Evolutionary conservation across 2,113 vertebrate species (phyloP).

Genomic region (Mola mola): DNA sequence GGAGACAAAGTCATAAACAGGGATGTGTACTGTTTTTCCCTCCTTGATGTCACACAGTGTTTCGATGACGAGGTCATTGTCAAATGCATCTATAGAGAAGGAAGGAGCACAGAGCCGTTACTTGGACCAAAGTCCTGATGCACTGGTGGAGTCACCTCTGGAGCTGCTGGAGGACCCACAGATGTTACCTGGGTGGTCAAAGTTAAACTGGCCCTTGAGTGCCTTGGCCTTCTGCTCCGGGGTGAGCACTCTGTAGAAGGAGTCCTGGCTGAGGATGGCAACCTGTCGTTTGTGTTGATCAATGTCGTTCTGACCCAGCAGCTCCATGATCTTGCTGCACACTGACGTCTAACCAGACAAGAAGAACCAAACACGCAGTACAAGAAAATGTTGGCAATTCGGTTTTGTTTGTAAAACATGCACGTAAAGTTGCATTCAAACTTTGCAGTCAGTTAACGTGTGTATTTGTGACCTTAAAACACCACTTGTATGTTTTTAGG

Average conservation of each 20-base stretch:
- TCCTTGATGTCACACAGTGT: conserved; percentile 90
- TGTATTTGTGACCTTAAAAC: too few species aligned
- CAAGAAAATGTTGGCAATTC: too few species aligned
- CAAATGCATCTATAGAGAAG: conserved; percentile 91
- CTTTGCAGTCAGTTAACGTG: too few species aligned
- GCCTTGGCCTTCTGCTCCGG: conserved; percentile 95
- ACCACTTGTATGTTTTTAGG: too few species aligned
- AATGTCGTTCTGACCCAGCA: conserved; percentile 96
- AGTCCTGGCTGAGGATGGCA: conserved; percentile 97
- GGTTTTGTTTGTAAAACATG: too few species aligned
- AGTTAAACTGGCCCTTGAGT: conserved; percentile 96
- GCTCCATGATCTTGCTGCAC: conserved; percentile 95
- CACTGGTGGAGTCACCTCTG: too few species aligned
- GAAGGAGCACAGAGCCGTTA: conserved; percentile 42
- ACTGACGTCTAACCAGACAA: conserved; percentile 98
- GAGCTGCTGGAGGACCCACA: too few species aligned
- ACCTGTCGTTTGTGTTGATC: conserved; percentile 95
- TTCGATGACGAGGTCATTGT: conserved; percentile 93
- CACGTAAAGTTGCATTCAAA: too few species aligned
- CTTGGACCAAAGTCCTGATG: too few species aligned
- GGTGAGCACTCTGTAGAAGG: conserved; percentile 95
- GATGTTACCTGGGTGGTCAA: conserved; percentile 94
- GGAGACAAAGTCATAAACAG: conserved; percentile 95
- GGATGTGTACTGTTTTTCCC: conserved; percentile 94
- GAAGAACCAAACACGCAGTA: conserved; percentile 1